Conservation (phyloP, 92 coral and sea anemone species). For the Parazoanthus swiftii region DNA sequence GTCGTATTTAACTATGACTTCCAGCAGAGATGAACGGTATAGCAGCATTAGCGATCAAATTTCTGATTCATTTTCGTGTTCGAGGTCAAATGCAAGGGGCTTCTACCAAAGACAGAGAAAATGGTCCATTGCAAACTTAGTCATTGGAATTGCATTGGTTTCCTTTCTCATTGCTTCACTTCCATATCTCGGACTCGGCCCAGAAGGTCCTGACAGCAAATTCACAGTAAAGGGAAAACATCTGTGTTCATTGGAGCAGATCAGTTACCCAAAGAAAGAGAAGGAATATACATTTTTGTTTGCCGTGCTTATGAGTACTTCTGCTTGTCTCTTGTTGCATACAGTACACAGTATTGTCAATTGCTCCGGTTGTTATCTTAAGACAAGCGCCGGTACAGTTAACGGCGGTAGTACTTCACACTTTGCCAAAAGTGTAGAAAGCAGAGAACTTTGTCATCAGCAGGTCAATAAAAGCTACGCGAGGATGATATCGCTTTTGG, state of each 20-base stretch:
- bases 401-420: neutral
- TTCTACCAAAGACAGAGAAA: constrained; percentile 47
- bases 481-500: constrained; percentile 73
- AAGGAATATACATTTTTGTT: constrained; percentile 82
- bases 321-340: constrained; percentile 78
- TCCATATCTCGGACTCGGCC: constrained; percentile 86
- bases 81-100: constrained; percentile 50
- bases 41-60: constrained; percentile 73
- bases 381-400: neutral
- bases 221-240: constrained; percentile 18
- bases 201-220: constrained; percentile 44
- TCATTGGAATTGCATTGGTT: constrained; percentile 76
- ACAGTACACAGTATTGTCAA: constrained; percentile 71
- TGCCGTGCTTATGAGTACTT: constrained; percentile 80
- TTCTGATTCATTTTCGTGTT: constrained; percentile 72
- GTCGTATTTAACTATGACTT: constrained; percentile 55
- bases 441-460: neutral
- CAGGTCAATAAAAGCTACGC: constrained; percentile 62
- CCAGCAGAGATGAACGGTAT: constrained; percentile 34
- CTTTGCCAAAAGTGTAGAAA: neutral
- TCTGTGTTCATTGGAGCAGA: constrained; percentile 69
- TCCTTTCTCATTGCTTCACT: constrained; percentile 77
- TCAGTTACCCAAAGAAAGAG: constrained; percentile 69
- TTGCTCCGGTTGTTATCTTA: constrained; percentile 53
- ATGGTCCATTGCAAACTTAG: constrained; percentile 66